A percentile compares a stretch with the other conserved stretches of the same genome.
phyloP scores from a whole-genome alignment of 2,113 vertebrate species.

The Trichechus manatus region DNA sequence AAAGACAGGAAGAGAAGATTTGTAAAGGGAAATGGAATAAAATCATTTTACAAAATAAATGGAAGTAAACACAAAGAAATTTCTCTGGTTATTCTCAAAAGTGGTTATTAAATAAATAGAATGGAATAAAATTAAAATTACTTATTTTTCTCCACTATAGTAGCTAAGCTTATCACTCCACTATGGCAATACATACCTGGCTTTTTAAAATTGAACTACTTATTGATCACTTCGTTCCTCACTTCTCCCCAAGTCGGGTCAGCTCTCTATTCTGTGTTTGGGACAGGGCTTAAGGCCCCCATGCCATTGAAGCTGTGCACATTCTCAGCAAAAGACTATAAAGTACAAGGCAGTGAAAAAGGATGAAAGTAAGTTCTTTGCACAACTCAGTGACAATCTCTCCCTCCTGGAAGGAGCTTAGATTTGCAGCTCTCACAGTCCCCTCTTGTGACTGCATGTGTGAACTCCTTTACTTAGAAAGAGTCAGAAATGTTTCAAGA shows the following conservation, averaged over 20 bases:
- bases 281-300: not conserved
- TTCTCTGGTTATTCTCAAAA: not conserved
- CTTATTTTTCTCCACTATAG: not conserved
- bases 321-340: not conserved
- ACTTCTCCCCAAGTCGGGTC: not conserved
- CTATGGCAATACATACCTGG: not conserved
- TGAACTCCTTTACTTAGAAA: constrained; percentile 4
- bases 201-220: not conserved
- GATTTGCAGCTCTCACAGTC: not conserved
- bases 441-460: not conserved
- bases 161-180: not conserved
- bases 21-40: not conserved
- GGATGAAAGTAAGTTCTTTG: not conserved
- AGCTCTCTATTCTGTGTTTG: not conserved
- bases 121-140: constrained; percentile 4
- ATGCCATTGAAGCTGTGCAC: not conserved
- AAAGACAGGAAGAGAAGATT: not conserved
- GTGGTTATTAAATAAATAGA: not conserved
- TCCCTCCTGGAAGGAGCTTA: not conserved
- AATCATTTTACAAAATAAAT: not conserved
- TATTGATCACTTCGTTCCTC: not conserved
- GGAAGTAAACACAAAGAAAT: not conserved
- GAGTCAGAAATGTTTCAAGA: not conserved
- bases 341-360: not conserved
- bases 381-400: not conserved